These are phyloP conservation scores for Icerya purchasi DNA, from an alignment of 2,888 invertebrate species.

Conservation along the genomic window DNA sequence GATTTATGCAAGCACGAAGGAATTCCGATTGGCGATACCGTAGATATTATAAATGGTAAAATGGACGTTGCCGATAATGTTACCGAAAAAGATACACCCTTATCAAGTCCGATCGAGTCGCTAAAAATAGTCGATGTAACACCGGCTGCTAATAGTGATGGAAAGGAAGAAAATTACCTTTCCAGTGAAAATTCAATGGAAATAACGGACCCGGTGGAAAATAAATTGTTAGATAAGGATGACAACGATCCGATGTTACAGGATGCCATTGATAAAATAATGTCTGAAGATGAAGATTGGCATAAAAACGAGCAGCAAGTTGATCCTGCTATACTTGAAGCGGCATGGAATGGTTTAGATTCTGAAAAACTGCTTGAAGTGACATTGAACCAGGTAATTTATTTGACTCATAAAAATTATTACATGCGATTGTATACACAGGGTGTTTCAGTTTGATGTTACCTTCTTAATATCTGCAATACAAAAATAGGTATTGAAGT, in stretches of 20 bases:
- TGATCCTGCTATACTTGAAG: constrained; percentile 11
- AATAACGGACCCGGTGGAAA: background rate
- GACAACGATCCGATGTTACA: constrained; percentile 3
- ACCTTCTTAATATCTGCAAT: too few species aligned
- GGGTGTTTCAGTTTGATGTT: too few species aligned
- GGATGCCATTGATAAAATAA: constrained; percentile 4
- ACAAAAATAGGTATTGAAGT: too few species aligned
- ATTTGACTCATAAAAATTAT: too few species aligned
- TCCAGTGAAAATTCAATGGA: background rate
- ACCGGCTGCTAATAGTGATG: background rate
- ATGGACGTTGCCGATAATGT: background rate
- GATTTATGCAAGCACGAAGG: background rate
- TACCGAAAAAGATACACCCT: background rate
- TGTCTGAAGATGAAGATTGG: constrained; percentile 23
- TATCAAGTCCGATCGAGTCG: background rate
- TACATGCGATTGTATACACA: too few species aligned
- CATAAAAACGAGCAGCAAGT: constrained; percentile 14
- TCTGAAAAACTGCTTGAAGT: constrained; percentile 26
- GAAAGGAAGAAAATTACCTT: background rate
- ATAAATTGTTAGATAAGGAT: background rate
- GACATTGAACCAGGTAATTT: constrained; percentile 14
- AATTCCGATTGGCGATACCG: background rate
- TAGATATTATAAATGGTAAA: background rate
- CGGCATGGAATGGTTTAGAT: constrained; percentile 29
- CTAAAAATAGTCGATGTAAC: background rate